Evolutionary conservation across 2,797 vertebrate species (phyloP), one percentile per base, ranked within the genome.

Genomic region (Paguma larvata): DNA sequence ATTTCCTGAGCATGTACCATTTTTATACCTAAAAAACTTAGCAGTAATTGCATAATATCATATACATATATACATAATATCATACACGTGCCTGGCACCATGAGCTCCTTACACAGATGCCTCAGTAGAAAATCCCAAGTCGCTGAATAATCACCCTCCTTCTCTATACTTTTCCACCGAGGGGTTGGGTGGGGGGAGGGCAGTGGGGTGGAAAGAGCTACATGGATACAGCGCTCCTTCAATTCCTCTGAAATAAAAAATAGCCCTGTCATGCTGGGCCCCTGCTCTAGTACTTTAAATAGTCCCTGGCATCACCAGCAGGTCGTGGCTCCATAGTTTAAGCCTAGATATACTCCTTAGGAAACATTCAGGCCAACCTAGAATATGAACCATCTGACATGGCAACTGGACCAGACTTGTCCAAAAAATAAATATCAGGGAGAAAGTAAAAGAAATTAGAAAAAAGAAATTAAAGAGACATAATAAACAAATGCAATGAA

Each of bases 241-340:
- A 44, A 27, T 86, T 48, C 72, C 19, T 85, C 27, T 48, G 78
- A 82, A 72, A 86, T 86, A 38, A 7, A 87, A 89, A 83, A 7
- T 30, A 88, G 14, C 25, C 75, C 53, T 48, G 46, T 78, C 79
- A 72, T 48, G 13, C 32, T 0, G 6, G 6, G 21, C 38, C 51
- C 56, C 92, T 44, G 34, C 34, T 84, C 15, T n/a, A 67, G 46
- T 11, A 15, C 1, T 0, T 8, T 48, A 77, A n/a, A 12, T 2
- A n/a, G 34, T 27, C 16, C 21, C 56, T 2, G 51, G n/a, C 6
- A 27, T 23, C 10, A 8, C 5, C 18, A 73, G 79, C 10, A 7
- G 19, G n/a, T 27, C 19, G 19, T 30, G 38, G 8, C 25, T 12
- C 12, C 3, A 1, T 21, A 38, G 48, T 85, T 75, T 23, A 59